A percentile compares a stretch with the other conserved stretches of the same genome.
Evolutionary conservation across 2,797 vertebrate species (phyloP).

Genomic region (Pantherophis vulpinus): DNA sequence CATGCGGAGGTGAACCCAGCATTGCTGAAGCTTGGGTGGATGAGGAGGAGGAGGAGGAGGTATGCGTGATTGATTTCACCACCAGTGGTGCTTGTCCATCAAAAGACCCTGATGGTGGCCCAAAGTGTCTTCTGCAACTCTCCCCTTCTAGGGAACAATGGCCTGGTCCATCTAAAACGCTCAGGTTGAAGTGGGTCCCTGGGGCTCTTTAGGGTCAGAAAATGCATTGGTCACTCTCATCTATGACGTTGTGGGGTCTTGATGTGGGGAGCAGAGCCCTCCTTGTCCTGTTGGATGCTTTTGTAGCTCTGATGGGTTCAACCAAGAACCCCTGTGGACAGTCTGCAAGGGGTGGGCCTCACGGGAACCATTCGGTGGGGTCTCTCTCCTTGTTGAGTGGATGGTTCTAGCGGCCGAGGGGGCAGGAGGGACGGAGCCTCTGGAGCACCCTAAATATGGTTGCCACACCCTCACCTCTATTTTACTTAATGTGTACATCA

Average conservation of each 20-base stretch:
- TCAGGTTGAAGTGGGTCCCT: background rate
- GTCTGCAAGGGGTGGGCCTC: background rate
- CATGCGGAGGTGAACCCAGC: background rate
- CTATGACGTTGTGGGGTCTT: background rate
- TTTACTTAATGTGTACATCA: background rate
- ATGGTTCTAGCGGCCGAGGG: background rate
- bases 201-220: background rate
- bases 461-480: background rate
- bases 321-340: background rate
- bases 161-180: background rate
- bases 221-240: background rate
- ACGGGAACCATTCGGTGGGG: no score
- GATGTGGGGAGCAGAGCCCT: background rate
- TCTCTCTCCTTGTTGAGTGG: background rate
- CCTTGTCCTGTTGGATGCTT: background rate
- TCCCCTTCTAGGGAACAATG: background rate
- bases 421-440: background rate
- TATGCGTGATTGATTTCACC: rapidly evolving
- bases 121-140: background rate
- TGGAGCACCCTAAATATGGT: background rate
- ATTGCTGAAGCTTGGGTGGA: background rate
- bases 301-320: background rate
- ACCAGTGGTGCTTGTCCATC: background rate
- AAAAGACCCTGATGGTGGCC: background rate
- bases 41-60: background rate